Evolutionary conservation across 2,113 vertebrate species (phyloP), one percentile per base, ranked within the genome.

Genomic region (Perccottus glenii): DNA sequence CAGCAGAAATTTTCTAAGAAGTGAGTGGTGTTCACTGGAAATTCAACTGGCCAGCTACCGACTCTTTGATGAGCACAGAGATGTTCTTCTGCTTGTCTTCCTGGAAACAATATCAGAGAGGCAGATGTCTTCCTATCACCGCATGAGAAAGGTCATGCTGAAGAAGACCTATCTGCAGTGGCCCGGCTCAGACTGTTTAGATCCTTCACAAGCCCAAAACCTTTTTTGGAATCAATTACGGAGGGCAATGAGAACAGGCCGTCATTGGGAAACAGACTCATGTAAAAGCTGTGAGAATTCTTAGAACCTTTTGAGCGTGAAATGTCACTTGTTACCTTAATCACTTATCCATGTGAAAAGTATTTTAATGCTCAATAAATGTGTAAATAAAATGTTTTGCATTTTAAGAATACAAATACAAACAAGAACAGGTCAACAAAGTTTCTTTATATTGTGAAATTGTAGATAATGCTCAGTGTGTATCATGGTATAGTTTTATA

Each of bases 31-130:
- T 61, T 92, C 89, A 0, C 70, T 96, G 77, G 94, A 98, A 85
- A 94, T 96, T 35, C 94, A 98, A 75, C 63, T 96, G 53, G 95
- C 95, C 62, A 97, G 93, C 82, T 95, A 95, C 47, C 86, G 94
- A 56, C 93, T 96, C 63, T 95, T 96, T 0, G 91, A 94, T 0
- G 94, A 96, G 70, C 91, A 94, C 63, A 78, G 89, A 0, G 95
- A 96, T 1, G 93, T 96, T 46, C 92, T 96, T 0, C 90, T 98
- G 52, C 89, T 96, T 0, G 64, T 96, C 6, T 94, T 96, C 66
- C 83, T 97, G 16, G 95, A 96, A 73, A 81, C 85, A 8, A 92
- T 96, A 38, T 83, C 92, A 0, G 84, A 94, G 10, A 87, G 91
- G 0, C 91, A 94, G 69, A 85, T 98, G 35, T 94, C 93, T 0